Evolutionary conservation across 2,888 invertebrate species (phyloP), one percentile per base, ranked within the genome.

Genomic region (Troglohyphantes excavatus): DNA sequence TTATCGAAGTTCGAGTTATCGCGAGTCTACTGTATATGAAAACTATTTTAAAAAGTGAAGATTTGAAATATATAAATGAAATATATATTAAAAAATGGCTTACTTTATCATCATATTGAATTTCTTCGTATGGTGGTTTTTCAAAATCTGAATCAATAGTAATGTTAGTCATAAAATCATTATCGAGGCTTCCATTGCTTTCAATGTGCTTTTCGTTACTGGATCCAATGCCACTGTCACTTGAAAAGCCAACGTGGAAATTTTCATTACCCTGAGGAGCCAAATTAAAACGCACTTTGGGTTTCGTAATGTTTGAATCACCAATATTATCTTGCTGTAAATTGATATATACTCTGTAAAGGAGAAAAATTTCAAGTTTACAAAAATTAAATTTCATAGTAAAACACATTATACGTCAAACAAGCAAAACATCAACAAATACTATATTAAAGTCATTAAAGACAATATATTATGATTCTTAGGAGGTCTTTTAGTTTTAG

Each of bases 201-300:
- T 78, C 26, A 19, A n/a, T n/a, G 2, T 53, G 5, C 13, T 53
- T 53, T 6, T 53, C 53, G 17, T 53, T 53, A 13, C 13, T n/a
- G 1, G 39, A 39, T 39, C 1, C 7, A 13, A 39, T 11, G 9
- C 53, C 53, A 11, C 53, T 53, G n/a, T 53, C 53, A 2, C 53
- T 17, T n/a, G 17, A 53, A n/a, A 53, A 17, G 53, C 53, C 17
- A 53, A 9, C 17, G 9, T 0, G 33, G n/a, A 33, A 17, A 33
- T 27, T 29, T 68, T 19, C 33, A 2, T 67, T 26, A n/a, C 7
- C n/a, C 6, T 84, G 27, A 23, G 65, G 67, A 46, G 21, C 17
- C 11, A 79, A 72, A 78, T 79, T 63, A 33, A 86, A 86, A 5
- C 23, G 70, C 3, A 79, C 78, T 63, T 70, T 78, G 26, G n/a